Base-by-base conservation (phyloP, 1,140 invertebrate species). In the Berghia stephanieae region DNA sequence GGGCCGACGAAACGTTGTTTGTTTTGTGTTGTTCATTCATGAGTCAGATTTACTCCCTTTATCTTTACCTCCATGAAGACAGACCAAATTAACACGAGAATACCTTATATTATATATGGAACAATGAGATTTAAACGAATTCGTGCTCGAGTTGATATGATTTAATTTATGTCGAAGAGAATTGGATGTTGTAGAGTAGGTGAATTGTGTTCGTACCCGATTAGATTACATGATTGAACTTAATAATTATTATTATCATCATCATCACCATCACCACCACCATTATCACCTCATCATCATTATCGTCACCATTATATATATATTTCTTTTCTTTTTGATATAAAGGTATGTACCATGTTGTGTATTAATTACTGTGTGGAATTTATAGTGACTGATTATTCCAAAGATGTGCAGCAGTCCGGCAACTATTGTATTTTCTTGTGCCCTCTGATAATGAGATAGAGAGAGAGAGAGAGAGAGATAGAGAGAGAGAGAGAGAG, bases 381-480 rank as follows among this genome's bases (percentile, higher is more conserved):
- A 52, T 21, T 24, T 49, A 52, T 10, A 31, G 40, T 31, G 43
- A 72, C n/a, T 24, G 27, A 52, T 18, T 36, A 36, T 68, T 38
- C 4, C 24, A 31, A 38, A 34, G 8, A 44, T 18, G 46, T 38
- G 46, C 42, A 71, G 10, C 36, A 71, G 40, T 43, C 36, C 42
- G 68, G 36, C 44, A 52, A 46, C 46, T 16, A 74, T 36, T 21
- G 46, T 36, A n/a, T n/a, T n/a, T n/a, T n/a, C n/a, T n/a, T n/a
- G n/a, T n/a, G n/a, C n/a, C n/a, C n/a, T n/a, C 24, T 57, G 44
- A 74, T n/a, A 57, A 36, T 57, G 21, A 72, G 46, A 57, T 49
- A 55, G 71, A 57, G 24, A 57, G 43, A 49, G 31, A 74, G 46
- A 57, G 2, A 57, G 71, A 40, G 46, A n/a, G 31, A 49, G 36